Conservation (phyloP, 2,113 vertebrate genomes). For the Lanius ludovicianus region DNA sequence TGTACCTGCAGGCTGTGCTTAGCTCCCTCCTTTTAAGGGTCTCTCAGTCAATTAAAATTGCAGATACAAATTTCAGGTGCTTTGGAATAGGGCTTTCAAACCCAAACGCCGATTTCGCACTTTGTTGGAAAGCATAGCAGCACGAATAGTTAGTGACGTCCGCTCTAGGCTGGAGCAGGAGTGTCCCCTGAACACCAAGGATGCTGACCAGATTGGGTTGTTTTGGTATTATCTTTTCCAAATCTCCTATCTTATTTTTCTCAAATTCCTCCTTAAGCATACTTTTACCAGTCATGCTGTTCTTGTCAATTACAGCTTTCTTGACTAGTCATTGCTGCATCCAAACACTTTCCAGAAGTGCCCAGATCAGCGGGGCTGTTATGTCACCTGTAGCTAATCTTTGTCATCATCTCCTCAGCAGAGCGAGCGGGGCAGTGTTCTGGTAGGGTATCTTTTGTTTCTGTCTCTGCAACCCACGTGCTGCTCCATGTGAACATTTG, state of each 20-base stretch:
- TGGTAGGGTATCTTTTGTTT: not conserved
- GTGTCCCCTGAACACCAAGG: fast-evolving
- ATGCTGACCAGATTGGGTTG: not conserved
- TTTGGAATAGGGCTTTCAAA: not conserved
- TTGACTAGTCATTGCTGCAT: not conserved
- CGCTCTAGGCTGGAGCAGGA: not conserved
- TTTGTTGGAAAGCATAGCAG: not conserved
- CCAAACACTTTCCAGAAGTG: not conserved
- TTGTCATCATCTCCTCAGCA: not conserved
- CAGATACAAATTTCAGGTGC: not conserved
- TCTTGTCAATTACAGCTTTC: not conserved
- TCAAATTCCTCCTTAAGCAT: not conserved
- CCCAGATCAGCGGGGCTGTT: not conserved
- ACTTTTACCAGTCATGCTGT: not conserved
- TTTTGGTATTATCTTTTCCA: not conserved
- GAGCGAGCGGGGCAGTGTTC: not conserved
- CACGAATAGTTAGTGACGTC: fast-evolving
- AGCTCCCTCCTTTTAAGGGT: not conserved
- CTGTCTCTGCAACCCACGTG: not conserved
- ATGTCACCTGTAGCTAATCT: not conserved
- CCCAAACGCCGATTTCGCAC: not conserved
- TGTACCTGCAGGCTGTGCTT: constrained; percentile 45
- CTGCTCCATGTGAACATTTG: not conserved
- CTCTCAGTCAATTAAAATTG: constrained; percentile 19
- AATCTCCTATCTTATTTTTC: not conserved